These are phyloP conservation scores for Hermetia illucens DNA, from an alignment of 1,140 invertebrate species.

Conservation along the genomic window DNA sequence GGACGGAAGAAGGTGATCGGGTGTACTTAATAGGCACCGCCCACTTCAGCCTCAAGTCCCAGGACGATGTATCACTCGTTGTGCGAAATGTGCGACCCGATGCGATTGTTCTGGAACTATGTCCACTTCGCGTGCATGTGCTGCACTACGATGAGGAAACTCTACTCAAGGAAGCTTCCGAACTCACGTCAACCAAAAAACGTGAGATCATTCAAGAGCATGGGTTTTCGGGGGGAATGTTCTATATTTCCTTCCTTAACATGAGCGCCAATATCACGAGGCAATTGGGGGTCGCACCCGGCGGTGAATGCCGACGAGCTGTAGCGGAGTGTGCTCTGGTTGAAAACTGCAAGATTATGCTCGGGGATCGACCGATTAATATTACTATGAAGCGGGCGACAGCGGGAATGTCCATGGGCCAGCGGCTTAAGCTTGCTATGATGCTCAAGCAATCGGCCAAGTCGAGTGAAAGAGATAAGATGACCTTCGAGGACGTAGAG, in stretches of 20 bases:
- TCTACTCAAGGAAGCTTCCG: constrained; percentile 68
- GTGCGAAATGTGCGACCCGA: constrained; percentile 78
- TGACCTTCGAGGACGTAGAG: constrained; percentile 82
- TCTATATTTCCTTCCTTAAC: constrained; percentile 74
- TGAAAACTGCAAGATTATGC: constrained; percentile 60
- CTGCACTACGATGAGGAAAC: constrained; percentile 77
- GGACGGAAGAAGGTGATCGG: constrained; percentile 57
- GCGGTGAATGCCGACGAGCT: constrained; percentile 83
- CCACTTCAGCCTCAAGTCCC: constrained; percentile 79
- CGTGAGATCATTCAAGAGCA: constrained; percentile 40
- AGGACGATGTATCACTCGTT: constrained; percentile 74
- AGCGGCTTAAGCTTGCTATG: constrained; percentile 68
- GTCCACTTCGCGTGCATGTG: constrained; percentile 64
- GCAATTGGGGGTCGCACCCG: constrained; percentile 83
- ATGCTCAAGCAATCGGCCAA: constrained; percentile 48
- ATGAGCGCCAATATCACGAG: constrained; percentile 81
- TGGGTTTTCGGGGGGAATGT: constrained; percentile 64
- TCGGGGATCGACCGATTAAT: constrained; percentile 80
- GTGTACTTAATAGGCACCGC: constrained; percentile 88
- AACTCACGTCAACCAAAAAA: constrained; percentile 54
- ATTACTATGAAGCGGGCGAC: constrained; percentile 74
- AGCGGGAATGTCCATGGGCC: constrained; percentile 61
- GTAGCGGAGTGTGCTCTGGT: constrained; percentile 65
- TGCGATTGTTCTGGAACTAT: constrained; percentile 83
- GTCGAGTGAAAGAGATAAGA: constrained; percentile 45